Evolutionary conservation across 2,113 vertebrate genomes (phyloP).

Genomic region (Thalassoma bifasciatum): DNA sequence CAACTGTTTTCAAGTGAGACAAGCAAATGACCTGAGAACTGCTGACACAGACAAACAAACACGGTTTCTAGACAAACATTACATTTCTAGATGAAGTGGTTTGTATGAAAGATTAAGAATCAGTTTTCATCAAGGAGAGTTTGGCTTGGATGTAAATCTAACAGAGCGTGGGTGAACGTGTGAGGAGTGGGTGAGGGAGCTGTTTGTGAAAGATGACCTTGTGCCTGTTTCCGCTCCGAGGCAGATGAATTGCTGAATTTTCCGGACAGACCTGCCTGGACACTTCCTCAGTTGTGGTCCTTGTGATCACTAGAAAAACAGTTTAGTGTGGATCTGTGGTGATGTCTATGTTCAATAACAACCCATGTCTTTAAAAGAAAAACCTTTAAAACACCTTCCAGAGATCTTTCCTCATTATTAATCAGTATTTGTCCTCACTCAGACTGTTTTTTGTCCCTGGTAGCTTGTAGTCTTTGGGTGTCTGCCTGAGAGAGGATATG

Average conservation of each 20-base stretch:
- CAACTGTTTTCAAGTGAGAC: conserved; percentile 17
- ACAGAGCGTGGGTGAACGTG: conserved; percentile 5
- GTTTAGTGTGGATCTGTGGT: conserved; percentile 47
- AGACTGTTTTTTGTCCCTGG: conserved; percentile 21
- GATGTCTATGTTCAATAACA: conserved; percentile 44
- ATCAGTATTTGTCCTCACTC: conserved; percentile 27
- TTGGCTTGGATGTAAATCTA: conserved; percentile 15
- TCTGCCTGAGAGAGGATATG: conserved; percentile 59
- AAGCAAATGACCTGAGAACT: conserved; percentile 5
- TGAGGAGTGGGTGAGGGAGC: conserved; percentile 18
- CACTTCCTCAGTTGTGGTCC: conserved; percentile 67
- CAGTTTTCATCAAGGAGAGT: background rate
- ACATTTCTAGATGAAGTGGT: background rate
- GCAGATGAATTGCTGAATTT: conserved; percentile 73
- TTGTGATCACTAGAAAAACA: conserved; percentile 31
- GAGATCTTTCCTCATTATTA: background rate
- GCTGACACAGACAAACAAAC: background rate
- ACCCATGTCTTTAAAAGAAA: no score
- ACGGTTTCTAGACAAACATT: background rate
- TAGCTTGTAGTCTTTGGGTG: conserved; percentile 19
- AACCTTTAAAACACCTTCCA: background rate
- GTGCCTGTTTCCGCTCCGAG: conserved; percentile 75
- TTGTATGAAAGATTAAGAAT: background rate
- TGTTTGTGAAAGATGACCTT: conserved; percentile 76
- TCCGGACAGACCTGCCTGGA: conserved; percentile 66